phyloP scores from a whole-genome alignment of 2,888 invertebrate species.

The Pristionchus arcanus region DNA sequence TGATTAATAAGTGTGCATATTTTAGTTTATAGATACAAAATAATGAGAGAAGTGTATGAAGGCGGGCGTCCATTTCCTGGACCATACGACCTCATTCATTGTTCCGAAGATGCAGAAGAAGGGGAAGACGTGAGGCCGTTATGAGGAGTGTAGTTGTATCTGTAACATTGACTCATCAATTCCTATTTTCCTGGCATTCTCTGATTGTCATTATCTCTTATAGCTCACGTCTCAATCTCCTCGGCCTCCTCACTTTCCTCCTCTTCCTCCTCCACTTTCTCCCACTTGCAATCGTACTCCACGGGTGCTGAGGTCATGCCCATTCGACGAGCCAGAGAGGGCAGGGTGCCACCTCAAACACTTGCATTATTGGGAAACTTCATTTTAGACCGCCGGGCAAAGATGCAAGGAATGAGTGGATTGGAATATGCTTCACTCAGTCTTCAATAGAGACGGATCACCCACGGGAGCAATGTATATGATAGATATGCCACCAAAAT shows the following conservation, averaged over 20 bases:
- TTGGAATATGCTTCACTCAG: too few species aligned
- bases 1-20: too few species aligned
- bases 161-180: background rate
- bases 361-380: background rate
- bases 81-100: background rate
- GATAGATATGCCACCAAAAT: too few species aligned
- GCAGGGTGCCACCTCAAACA: background rate
- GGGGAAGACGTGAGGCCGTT: background rate
- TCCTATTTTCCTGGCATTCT: background rate
- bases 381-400: background rate
- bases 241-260: background rate
- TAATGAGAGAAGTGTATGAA: too few species aligned
- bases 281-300: constrained; percentile 43
- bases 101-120: too few species aligned
- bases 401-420: background rate
- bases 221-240: background rate
- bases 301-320: background rate
- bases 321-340: constrained; percentile 18
- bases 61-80: too few species aligned
- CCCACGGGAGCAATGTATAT: too few species aligned
- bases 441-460: too few species aligned
- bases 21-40: too few species aligned
- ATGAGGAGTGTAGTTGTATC: background rate
- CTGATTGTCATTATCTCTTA: background rate
- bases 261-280: constrained; percentile 13